Evolutionary conservation across 1,140 invertebrate species (phyloP), one percentile per base, ranked within the genome.

Genomic region (Lysiphlebus fabarum): DNA sequence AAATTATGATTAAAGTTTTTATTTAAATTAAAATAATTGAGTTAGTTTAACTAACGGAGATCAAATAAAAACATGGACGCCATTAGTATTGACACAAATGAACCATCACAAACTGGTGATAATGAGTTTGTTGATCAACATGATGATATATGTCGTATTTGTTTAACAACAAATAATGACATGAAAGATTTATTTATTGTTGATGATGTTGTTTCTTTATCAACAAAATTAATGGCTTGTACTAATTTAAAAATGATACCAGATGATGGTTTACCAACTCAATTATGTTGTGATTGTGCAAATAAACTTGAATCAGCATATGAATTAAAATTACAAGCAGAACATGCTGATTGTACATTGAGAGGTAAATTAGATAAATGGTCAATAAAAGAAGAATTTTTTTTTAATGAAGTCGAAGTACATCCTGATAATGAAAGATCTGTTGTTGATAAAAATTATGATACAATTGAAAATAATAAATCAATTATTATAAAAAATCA

Each of bases 311-410:
- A 84, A 62, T 79, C 80, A 26, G 79, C 84, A 36, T 87, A 85
- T 66, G 78, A 84, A 57, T 87, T 87, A 64, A 87, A 87, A 66
- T 65, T 82, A 49, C 82, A 84, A 70, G 85, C 85, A 63, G 85
- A 86, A 71, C 80, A 84, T 65, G 83, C 83, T 11, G 83, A 87
- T 67, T 77, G 62, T 47, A 66, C 83, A 11, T 65, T 87, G 6
- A 70, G 81, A 62, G 80, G 84, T 63, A 80, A 69, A 67, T 79
- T 82, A 56, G 82, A 75, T 36, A 67, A 68, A 7, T 54, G 76
- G 6, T 67, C 70, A 47, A 69, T 77, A 9, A 78, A 78, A 47
- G 74, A 77, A 41, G 75, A 77, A 38, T 58, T 78, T 17, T 78
- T 78, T 59, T 77, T 78, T 53, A 74, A 74, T 37, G 71, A 78